Base-by-base conservation (phyloP, 2,888 invertebrate species). In the Caenorhabditis panamensis region DNA sequence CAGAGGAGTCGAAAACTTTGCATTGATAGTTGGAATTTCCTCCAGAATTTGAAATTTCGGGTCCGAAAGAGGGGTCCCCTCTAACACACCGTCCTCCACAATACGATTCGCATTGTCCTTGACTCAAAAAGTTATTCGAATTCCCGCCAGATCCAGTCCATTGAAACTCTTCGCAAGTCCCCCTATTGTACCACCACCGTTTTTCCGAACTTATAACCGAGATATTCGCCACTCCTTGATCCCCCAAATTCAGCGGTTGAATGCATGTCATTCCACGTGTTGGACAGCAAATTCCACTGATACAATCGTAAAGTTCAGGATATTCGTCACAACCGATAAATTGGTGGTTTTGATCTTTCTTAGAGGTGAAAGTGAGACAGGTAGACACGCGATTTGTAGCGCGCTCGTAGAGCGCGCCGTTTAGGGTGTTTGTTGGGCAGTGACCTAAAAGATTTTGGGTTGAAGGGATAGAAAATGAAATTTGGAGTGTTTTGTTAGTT, bases 281-380 rank as follows among this genome's bases (percentile, higher is more conserved):
- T 4, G 88, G 88, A 73, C 88, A 89, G 56, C 89, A 89, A n/a
- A 85, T 63, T 16, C 88, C 88, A 24, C 79, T 85, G n/a, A 89
- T 85, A 49, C 88, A 89, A 47, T 89, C 88, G 72, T 87, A 85
- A 4, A 88, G 79, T 37, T 89, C 88, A 3, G 88, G 89, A 59
- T 67, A 88, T 61, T 89, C 89, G 44, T 89, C 89, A 54, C 88
- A 89, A 0, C 88, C 88, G 51, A 89, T 84, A 47, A 87, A 87
- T 13, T 78, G 73, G 9, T 22, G 28, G n/a, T 47, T 63, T 13
- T 71, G 53, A 9, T 66, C 69, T 22, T 66, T 66, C 49, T 72
- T 66, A 1, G 72, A 63, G 3, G 61, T 62, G 47, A 89, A 89
- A 51, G 86, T 85, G 56, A 84, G 84, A 73, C 89, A 89, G 24